phyloP scores from a whole-genome alignment of 1,140 invertebrate genomes.

The Zaprionus tsacasi region DNA sequence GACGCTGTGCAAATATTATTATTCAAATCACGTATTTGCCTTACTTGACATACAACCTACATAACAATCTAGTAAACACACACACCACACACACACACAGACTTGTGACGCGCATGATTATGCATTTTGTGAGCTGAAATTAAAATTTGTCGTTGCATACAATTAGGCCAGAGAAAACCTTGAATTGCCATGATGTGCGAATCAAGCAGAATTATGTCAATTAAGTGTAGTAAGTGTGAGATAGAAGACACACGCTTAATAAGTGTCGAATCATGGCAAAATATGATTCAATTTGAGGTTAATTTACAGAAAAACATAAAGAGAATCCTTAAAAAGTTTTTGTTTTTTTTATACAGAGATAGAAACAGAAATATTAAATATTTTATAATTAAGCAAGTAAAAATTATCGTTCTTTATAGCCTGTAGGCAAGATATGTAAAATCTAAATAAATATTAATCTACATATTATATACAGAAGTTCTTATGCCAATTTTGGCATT shows the following conservation, averaged over 20 bases:
- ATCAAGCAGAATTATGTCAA: constrained; percentile 59
- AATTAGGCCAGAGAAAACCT: constrained; percentile 56
- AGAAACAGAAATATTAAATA: too few species aligned
- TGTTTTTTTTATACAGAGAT: too few species aligned
- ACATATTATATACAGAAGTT: too few species aligned
- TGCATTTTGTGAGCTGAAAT: constrained; percentile 70
- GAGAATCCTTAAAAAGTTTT: background rate
- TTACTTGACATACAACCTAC: constrained; percentile 47
- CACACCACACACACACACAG: constrained; percentile 15
- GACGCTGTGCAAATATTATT: constrained; percentile 58
- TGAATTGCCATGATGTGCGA: constrained; percentile 41
- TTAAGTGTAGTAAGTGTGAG: constrained; percentile 26
- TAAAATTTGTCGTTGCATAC: constrained; percentile 61
- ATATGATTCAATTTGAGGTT: background rate
- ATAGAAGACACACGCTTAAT: background rate
- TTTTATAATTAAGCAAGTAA: too few species aligned
- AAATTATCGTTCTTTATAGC: too few species aligned
- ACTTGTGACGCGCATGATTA: constrained; percentile 65
- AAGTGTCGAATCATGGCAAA: background rate
- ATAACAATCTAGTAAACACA: background rate
- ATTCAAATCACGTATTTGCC: constrained; percentile 78
- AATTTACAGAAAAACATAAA: background rate
- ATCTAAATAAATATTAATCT: too few species aligned
- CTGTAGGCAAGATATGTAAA: too few species aligned
- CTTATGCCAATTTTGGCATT: too few species aligned